Conservation (phyloP, 64 coral and sea anemone species). For the Montipora cactus region DNA sequence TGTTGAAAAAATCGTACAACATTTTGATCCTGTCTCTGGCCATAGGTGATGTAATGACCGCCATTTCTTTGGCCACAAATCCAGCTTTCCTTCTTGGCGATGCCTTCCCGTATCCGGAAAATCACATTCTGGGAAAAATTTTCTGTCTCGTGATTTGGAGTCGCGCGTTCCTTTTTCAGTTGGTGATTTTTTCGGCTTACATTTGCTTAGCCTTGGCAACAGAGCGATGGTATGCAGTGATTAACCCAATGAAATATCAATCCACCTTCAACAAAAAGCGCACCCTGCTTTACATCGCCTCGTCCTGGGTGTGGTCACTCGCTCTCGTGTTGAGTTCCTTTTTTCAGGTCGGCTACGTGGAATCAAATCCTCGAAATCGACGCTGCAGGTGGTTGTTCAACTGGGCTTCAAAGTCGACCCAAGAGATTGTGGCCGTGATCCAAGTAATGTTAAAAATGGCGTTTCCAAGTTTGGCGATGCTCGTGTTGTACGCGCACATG, state of each 20-base stretch:
- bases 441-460: slow-evolving; percentile 11
- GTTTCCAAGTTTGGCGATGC: slow-evolving; percentile 4
- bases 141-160: slow-evolving; percentile 4
- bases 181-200: slow-evolving; percentile 38
- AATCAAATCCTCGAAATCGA: not conserved
- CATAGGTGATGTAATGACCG: slow-evolving; percentile 18
- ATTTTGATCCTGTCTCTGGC: slow-evolving; percentile 15
- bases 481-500: slow-evolving; percentile 7
- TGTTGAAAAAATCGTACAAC: slow-evolving; percentile 45
- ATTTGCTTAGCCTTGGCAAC: slow-evolving; percentile 1
- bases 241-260: slow-evolving; percentile 1
- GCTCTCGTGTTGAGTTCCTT: not conserved
- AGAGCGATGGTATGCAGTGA: slow-evolving; percentile 26
- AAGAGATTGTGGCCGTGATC: not conserved
- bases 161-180: slow-evolving; percentile 15
- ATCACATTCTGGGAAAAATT: not conserved
- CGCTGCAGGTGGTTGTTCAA: not conserved
- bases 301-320: slow-evolving; percentile 9
- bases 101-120: slow-evolving; percentile 1
- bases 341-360: not conserved
- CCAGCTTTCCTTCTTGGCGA: slow-evolving; percentile 32
- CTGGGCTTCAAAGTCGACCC: not conserved
- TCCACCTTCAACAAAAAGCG: not conserved
- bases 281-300: not conserved
- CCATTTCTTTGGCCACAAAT: not conserved